phyloP scores from a whole-genome alignment of 1,140 invertebrate species.

The Drosophila pectinifera region DNA sequence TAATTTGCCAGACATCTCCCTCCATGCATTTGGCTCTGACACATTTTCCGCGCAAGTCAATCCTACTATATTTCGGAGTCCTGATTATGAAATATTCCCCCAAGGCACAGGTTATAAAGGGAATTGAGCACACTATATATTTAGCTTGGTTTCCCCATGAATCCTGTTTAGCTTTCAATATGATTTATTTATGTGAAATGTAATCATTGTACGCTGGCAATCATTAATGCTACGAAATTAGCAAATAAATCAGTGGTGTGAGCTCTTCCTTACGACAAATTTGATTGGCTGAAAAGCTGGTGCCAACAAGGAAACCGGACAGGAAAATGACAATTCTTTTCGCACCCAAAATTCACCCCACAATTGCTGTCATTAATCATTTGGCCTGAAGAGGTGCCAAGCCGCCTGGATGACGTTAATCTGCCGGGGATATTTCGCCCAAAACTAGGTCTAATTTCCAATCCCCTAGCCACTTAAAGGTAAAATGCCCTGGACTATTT shows the following conservation, averaged over 20 bases:
- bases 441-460: constrained; percentile 2
- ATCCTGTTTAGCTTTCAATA: background rate
- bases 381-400: constrained; percentile 67
- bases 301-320: constrained; percentile 66
- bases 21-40: constrained; percentile 22
- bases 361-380: constrained; percentile 81
- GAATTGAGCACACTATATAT: too few species aligned
- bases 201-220: constrained; percentile 49
- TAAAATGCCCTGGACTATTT: constrained; percentile 10
- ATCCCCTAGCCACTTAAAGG: constrained; percentile 3
- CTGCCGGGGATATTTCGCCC: constrained; percentile 32
- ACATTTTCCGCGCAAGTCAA: constrained; percentile 23
- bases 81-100: too few species aligned
- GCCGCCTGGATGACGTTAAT: constrained; percentile 70
- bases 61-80: background rate
- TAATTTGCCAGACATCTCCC: constrained; percentile 56
- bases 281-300: constrained; percentile 46
- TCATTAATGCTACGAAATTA: constrained; percentile 42
- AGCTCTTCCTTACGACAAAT: constrained; percentile 31
- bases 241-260: constrained; percentile 14
- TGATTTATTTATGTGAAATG: constrained; percentile 65
- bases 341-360: constrained; percentile 6
- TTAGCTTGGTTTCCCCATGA: too few species aligned
- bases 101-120: too few species aligned
- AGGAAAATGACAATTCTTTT: constrained; percentile 18